phyloP scores from a whole-genome alignment of 2,888 invertebrate genomes.

The Lymantria dispar region DNA sequence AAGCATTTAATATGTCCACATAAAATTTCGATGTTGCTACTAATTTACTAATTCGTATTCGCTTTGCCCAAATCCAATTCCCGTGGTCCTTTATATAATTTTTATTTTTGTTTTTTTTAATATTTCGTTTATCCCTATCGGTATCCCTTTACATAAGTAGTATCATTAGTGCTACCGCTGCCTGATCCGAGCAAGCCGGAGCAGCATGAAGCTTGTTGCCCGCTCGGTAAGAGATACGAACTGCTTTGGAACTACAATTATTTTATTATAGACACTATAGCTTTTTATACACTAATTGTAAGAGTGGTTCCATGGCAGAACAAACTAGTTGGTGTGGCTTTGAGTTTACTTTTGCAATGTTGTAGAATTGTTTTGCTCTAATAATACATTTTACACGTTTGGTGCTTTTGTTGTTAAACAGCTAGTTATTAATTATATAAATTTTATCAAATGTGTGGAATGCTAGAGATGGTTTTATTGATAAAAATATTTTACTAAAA shows the following conservation, averaged over 20 bases:
- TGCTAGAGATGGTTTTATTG: conserved; percentile 34
- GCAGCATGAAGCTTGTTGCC: conserved; percentile 96
- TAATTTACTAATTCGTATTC: conserved; percentile 81
- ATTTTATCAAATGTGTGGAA: conserved; percentile 51
- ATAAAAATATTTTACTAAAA: conserved; percentile 29
- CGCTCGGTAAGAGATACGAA: conserved; percentile 86
- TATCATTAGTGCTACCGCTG: conserved; percentile 90
- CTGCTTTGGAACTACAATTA: conserved; percentile 45
- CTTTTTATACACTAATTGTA: conserved; percentile 16
- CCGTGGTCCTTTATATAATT: conserved; percentile 53
- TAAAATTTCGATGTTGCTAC: conserved; percentile 68
- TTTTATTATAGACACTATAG: conserved; percentile 18
- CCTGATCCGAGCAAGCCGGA: conserved; percentile 93
- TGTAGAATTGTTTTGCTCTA: conserved; percentile 41
- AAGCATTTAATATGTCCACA: conserved; percentile 56
- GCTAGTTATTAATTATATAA: conserved; percentile 17
- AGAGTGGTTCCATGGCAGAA: conserved; percentile 56
- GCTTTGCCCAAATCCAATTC: conserved; percentile 72
- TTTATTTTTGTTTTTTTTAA: conserved; percentile 50
- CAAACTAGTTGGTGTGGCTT: conserved; percentile 66
- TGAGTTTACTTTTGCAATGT: conserved; percentile 50
- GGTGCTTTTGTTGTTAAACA: conserved; percentile 46
- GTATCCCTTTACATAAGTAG: conserved; percentile 77
- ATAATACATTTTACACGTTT: conserved; percentile 47
- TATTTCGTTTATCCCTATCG: conserved; percentile 64